phyloP scores from a whole-genome alignment of 2,888 invertebrate genomes.

The Ganaspis brasiliensis region DNA sequence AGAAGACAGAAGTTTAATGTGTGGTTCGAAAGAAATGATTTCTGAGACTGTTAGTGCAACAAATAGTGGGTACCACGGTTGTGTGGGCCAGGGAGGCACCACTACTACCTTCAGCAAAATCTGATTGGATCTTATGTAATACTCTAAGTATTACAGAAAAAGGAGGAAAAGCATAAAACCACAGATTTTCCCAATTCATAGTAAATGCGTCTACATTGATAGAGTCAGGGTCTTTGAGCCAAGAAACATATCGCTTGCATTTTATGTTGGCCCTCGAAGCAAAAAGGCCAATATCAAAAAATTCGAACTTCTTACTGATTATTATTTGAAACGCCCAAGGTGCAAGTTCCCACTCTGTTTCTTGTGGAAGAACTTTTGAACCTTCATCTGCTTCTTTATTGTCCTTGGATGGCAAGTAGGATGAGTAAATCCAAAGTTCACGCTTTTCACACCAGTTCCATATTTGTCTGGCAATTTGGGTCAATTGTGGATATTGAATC shows the following conservation, averaged over 20 bases:
- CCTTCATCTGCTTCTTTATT: background rate
- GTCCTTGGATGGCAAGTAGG: background rate
- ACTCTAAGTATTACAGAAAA: constrained; percentile 14
- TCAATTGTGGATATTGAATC: background rate
- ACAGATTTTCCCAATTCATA: background rate
- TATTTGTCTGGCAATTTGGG: background rate
- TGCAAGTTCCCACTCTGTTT: constrained; percentile 21
- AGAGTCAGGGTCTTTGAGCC: constrained; percentile 32
- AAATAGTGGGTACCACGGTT: background rate
- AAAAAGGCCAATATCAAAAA: constrained; percentile 55
- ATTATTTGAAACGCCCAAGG: constrained; percentile 32
- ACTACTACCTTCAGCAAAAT: constrained; percentile 57
- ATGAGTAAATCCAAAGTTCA: constrained; percentile 11
- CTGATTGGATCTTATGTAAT: constrained; percentile 29
- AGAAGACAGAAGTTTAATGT: too few species aligned
- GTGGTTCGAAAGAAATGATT: too few species aligned
- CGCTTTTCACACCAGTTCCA: constrained; percentile 37
- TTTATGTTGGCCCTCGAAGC: constrained; percentile 60
- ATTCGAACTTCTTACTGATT: background rate
- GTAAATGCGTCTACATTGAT: background rate
- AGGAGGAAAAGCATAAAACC: constrained; percentile 23
- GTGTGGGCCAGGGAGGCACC: constrained; percentile 44
- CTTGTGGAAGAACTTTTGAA: constrained; percentile 45
- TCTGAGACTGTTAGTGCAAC: too few species aligned
- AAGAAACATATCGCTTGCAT: constrained; percentile 41